Base-by-base conservation (phyloP, 1,140 invertebrate genomes). In the Pseudachorutes palmiensis region DNA sequence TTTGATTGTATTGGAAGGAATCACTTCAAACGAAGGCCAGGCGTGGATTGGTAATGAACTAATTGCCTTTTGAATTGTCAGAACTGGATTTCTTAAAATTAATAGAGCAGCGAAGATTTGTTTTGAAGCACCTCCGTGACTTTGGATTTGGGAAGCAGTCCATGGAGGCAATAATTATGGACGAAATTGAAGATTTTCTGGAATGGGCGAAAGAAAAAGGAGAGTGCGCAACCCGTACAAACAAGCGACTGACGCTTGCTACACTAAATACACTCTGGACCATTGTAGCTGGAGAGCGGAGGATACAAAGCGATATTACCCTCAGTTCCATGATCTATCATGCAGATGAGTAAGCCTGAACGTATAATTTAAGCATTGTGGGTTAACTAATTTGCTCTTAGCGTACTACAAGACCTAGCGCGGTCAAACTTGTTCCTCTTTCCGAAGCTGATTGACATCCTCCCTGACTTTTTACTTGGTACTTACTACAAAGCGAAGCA, bases 131-230 rank as follows among this genome's bases (percentile, higher is more conserved):
- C 33, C 48, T 69, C 1, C 41, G 36, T 33, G 63, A 65, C 16
- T 41, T 69, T 14, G 68, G 68, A 26, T 62, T 66, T 69, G 64
- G 64, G 2, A 65, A 66, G 41, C 36, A 69, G n/a, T 24, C 48
- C 1, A 69, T 66, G 63, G 68, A 66, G 57, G 33, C 1, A 14
- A 16, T 69, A 33, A 62, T 66, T n/a, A 14, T 36, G 24, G 58
- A 65, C 2, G 63, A 69, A 59, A 22, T 69, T 24, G 24, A 62
- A 22, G 45, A 62, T 22, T 31, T 62, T 12, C 28, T 67, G 9
- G 24, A 57, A 14, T n/a, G 51, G 19, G 12, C 26, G 24, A n/a
- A 28, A 57, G 5, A 9, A 28, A 28, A 57, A 24, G 9, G 19
- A 5, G 51, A 22, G 12, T 12, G 5, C 12, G 5, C 51, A 9